phyloP scores from a whole-genome alignment of 2,888 invertebrate genomes.

The Pilophorus perplexus region DNA sequence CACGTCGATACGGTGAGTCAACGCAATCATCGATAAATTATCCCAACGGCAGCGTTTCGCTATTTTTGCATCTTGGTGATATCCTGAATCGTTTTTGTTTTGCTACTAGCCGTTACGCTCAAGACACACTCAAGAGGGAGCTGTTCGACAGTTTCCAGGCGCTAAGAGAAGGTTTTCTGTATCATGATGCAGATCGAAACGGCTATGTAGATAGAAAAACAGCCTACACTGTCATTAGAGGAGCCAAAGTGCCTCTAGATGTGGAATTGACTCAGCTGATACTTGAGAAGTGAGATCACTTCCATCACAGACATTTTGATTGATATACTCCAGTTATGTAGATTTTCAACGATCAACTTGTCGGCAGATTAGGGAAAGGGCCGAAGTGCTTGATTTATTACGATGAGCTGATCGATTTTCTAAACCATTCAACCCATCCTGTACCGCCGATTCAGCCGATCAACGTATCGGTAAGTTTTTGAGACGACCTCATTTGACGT shows the following conservation, averaged over 20 bases:
- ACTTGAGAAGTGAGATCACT: slow-evolving; percentile 32
- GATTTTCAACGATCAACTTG: background rate
- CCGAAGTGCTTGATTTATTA: slow-evolving; percentile 64
- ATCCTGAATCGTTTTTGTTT: background rate
- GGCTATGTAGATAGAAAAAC: slow-evolving; percentile 61
- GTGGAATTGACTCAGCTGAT: slow-evolving; percentile 59
- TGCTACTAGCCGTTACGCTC: slow-evolving; percentile 63
- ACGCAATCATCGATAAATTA: background rate
- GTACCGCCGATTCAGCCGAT: slow-evolving; percentile 56
- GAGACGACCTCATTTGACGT: too few species aligned
- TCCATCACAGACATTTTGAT: background rate
- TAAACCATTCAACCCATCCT: slow-evolving; percentile 64
- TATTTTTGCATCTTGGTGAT: background rate
- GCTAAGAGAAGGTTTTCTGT: slow-evolving; percentile 60
- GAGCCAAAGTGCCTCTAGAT: slow-evolving; percentile 67
- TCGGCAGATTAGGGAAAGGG: slow-evolving; percentile 65
- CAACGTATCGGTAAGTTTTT: slow-evolving; percentile 56
- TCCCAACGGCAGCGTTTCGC: background rate
- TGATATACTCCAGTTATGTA: background rate
- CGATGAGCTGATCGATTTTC: slow-evolving; percentile 67
- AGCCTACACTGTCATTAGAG: slow-evolving; percentile 65
- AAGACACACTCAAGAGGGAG: slow-evolving; percentile 67
- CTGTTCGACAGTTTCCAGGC: slow-evolving; percentile 70
- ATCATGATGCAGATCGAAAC: slow-evolving; percentile 58
- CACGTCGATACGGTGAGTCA: slow-evolving; percentile 38